Evolutionary conservation across 2,113 vertebrate species (phyloP), one percentile per base, ranked within the genome.

Genomic region (Pollachius pollachius): DNA sequence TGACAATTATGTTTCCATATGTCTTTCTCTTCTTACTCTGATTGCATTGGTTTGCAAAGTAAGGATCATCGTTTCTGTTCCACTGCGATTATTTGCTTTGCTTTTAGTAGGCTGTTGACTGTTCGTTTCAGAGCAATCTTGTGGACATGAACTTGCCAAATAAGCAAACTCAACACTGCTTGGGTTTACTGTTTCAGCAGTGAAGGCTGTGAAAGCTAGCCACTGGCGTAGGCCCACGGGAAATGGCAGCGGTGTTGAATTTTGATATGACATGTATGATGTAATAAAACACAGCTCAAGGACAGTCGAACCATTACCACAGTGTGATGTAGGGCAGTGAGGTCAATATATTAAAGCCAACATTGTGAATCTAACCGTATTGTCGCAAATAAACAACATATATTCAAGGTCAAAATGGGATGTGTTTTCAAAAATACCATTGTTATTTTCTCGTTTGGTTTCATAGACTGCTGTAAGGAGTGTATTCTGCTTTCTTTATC

Each of bases 231-330:
- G 0, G 4, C 71, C 62, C 8, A 41, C 57, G 72, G 27, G 65
- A 73, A 76, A 77, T 64, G 4, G 67, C 60, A 63, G 52, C 34
- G 64, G 62, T 70, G 61, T 73, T 12, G 75, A 60, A 78, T 64
- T 67, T 68, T 71, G 66, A 76, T 64, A 62, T 69, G 67, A 52
- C 3, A 25, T 68, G 25, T 62, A 41, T 70, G 62, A 68, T 81
- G 77, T 81, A 75, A 80, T 78, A 67, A 80, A 79, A 77, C 72
- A 65, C 64, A 56, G 74, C 74, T 73, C 54, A 17, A 69, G 81
- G 65, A 72, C 57, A 56, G 64, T 69, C 67, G 75, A 57, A 69
- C 81, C 81, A 83, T 85, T 80, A 80, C 68, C 52, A 16, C 17
- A 16, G 54, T 17, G n/a, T 57, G 54, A 57, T n/a, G 54, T 16